phyloP scores from a whole-genome alignment of 1,140 invertebrate species.

The Drosophila lacteicornis region DNA sequence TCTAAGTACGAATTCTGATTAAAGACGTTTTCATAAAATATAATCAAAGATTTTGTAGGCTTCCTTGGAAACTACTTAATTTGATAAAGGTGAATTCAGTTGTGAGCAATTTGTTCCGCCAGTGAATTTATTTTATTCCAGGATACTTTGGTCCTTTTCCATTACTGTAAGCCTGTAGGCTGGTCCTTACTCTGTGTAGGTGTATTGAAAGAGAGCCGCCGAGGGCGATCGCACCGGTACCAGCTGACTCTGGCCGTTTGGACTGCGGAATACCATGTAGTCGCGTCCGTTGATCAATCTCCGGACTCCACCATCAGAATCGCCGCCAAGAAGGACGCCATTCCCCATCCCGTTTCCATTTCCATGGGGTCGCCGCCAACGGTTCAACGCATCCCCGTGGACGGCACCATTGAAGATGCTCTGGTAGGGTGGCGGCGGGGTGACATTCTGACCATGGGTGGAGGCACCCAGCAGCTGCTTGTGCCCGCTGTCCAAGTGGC shows the following conservation, averaged over 20 bases:
- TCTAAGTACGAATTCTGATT: too few species aligned
- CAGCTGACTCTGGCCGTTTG: slow-evolving; percentile 87
- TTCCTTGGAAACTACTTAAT: not conserved
- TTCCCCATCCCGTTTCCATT: slow-evolving; percentile 35
- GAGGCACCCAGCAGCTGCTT: slow-evolving; percentile 57
- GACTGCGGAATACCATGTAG: slow-evolving; percentile 88
- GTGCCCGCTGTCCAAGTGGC: slow-evolving; percentile 43
- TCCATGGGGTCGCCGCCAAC: slow-evolving; percentile 84
- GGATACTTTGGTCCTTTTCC: not conserved
- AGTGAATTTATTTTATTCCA: not conserved
- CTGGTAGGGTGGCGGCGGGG: slow-evolving; percentile 86
- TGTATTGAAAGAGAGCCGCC: slow-evolving; percentile 89
- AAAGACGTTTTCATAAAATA: not conserved
- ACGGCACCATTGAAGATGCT: slow-evolving; percentile 68
- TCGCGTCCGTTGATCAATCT: slow-evolving; percentile 90
- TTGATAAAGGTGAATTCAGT: not conserved
- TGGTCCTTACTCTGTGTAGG: slow-evolving; percentile 74
- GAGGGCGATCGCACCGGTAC: slow-evolving; percentile 90
- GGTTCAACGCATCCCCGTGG: slow-evolving; percentile 24
- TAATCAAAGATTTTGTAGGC: too few species aligned
- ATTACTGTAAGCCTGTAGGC: not conserved
- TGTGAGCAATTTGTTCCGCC: not conserved
- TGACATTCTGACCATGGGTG: slow-evolving; percentile 50
- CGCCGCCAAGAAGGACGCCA: slow-evolving; percentile 45
- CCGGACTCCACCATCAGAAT: slow-evolving; percentile 67